Evolutionary conservation across 2,888 invertebrate genomes (phyloP).

Genomic region (Nematopogon swammerdamellus): DNA sequence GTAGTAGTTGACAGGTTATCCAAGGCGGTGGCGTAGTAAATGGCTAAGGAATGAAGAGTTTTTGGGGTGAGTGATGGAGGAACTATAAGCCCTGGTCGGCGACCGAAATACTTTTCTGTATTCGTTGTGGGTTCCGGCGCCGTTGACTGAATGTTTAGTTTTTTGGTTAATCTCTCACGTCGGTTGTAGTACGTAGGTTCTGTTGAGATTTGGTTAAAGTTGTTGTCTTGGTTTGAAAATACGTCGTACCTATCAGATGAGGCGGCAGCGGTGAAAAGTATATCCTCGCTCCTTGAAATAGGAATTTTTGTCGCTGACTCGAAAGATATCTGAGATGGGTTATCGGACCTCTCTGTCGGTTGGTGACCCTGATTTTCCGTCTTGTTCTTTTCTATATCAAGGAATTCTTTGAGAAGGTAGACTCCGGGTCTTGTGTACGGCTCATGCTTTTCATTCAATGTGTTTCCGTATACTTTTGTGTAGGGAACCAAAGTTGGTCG

Average conservation of each 20-base stretch:
- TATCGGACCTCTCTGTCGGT: slow-evolving; percentile 25
- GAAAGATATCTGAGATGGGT: slow-evolving; percentile 24
- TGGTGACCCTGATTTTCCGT: slow-evolving; percentile 23
- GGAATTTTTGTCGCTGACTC: slow-evolving; percentile 46
- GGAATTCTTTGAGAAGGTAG: slow-evolving; percentile 33
- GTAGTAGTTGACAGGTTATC: slow-evolving; percentile 53
- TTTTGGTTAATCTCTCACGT: slow-evolving; percentile 66
- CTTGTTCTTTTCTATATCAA: slow-evolving; percentile 39
- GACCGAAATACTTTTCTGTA: slow-evolving; percentile 43
- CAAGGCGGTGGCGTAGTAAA: slow-evolving; percentile 73
- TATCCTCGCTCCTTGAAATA: slow-evolving; percentile 23
- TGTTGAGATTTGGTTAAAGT: slow-evolving; percentile 23
- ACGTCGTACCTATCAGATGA: slow-evolving; percentile 27
- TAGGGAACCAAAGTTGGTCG: slow-evolving; percentile 42
- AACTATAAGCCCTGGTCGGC: slow-evolving; percentile 62
- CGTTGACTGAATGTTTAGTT: slow-evolving; percentile 60
- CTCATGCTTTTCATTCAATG: slow-evolving; percentile 27
- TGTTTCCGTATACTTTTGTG: slow-evolving; percentile 31
- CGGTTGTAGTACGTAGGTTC: slow-evolving; percentile 59
- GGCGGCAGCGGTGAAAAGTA: slow-evolving; percentile 21
- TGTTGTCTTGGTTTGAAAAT: slow-evolving; percentile 21
- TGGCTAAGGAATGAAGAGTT: slow-evolving; percentile 72
- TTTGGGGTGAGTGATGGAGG: slow-evolving; percentile 75
- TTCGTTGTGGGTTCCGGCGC: slow-evolving; percentile 36
- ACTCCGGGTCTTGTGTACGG: slow-evolving; percentile 49